Evolutionary conservation across 2,113 vertebrate species (phyloP).

Genomic region (Ahaetulla prasina): DNA sequence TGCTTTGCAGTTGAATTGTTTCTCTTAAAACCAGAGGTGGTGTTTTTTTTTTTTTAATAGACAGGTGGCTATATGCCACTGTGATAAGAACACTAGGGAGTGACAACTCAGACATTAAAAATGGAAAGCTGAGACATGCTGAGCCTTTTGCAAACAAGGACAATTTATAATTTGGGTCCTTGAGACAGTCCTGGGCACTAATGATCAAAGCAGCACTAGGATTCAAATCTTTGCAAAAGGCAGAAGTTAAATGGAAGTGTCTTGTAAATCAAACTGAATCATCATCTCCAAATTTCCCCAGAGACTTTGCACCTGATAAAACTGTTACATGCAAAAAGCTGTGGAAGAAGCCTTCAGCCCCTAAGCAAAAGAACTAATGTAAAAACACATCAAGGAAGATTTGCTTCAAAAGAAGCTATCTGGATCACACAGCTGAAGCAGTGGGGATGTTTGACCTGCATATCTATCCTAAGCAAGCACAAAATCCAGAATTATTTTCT

Average conservation of each 20-base stretch:
- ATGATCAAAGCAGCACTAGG: conserved; percentile 10
- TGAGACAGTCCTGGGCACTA: conserved; percentile 12
- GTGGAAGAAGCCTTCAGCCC: not conserved
- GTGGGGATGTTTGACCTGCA: not conserved
- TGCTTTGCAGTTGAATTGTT: not conserved
- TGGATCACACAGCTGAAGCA: not conserved
- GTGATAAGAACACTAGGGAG: not conserved
- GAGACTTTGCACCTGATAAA: not conserved
- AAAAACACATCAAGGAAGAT: not conserved
- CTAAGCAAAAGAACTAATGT: not conserved
- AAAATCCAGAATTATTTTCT: not conserved
- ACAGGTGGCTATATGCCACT: not conserved
- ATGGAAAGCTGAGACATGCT: not conserved
- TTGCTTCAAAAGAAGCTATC: not conserved
- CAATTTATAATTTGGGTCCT: conserved; percentile 1
- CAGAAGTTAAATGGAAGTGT: conserved; percentile 1
- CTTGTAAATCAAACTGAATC: not conserved
- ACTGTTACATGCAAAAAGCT: not conserved
- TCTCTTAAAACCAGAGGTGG: not conserved
- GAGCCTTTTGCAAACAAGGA: conserved; percentile 11
- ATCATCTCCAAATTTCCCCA: not conserved
- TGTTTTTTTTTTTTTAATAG: not conserved
- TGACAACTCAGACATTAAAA: not conserved
- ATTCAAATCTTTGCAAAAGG: conserved; percentile 26
- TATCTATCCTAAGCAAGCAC: not conserved